Evolutionary conservation across 2,113 vertebrate species (phyloP), one percentile per base, ranked within the genome.

Genomic region (Onychostoma macrolepis): DNA sequence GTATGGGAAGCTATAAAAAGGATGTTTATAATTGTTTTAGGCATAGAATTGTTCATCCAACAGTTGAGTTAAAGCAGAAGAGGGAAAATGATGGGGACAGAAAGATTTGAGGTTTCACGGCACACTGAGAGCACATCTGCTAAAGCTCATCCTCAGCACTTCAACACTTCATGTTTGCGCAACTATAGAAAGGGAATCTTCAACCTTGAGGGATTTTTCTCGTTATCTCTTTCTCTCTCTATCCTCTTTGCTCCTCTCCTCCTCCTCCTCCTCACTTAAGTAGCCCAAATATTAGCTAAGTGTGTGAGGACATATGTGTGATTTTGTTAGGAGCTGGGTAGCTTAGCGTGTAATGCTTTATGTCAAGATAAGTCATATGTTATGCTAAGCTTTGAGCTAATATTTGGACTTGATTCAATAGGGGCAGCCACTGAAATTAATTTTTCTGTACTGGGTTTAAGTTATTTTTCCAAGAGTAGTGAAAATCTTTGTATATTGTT

Each of bases 81-180:
- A 50, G 56, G 58, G 65, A 53, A 58, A 43, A 69, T 86, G 80
- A 83, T 56, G 61, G 80, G 81, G 36, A 67, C 53, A 76, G 72
- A 82, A 63, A 36, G 26, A 75, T 50, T 67, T 36, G 19, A 53
- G 58, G 61, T 81, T 43, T 56, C 9, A 56, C 26, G 67, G 63
- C 58, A 30, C 33, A 82, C 67, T 81, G 75, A 71, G 36, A 48
- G 85, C 90, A 94, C 93, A 94, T 94, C 92, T 94, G 93, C 89
- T 92, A 89, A 90, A 91, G 92, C 91, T 94, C 92, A 94, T 93
- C 89, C 89, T 77, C 87, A 80, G 88, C 89, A 88, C 89, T 88
- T 88, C 85, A 87, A 85, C 90, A 89, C 86, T 89, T 85, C 74
- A 53, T 67, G 61, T 86, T 92, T 86, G 90, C 80, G 88, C 87